These are phyloP conservation scores for Grantiella picta DNA, from an alignment of 2,113 vertebrate genomes.

Conservation along the genomic window DNA sequence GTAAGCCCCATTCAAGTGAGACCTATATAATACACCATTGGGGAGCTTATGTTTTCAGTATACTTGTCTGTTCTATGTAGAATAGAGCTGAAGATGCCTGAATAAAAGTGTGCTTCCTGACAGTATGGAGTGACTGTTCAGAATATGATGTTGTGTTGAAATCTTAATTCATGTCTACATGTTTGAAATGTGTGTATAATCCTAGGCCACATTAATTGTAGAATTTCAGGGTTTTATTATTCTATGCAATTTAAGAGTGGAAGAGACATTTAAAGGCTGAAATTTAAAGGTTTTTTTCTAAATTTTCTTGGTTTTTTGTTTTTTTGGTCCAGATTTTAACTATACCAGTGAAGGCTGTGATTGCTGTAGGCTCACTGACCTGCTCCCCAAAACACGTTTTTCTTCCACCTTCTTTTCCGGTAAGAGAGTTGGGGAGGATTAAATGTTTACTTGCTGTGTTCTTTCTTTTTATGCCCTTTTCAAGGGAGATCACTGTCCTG, in stretches of 20 bases:
- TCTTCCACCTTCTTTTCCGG: constrained; percentile 90
- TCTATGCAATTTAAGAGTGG: neutral
- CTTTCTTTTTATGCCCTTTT: neutral
- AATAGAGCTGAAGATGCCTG: neutral
- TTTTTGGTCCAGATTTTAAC: constrained; percentile 83
- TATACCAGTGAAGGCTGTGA: constrained; percentile 89
- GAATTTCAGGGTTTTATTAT: neutral
- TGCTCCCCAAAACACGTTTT: constrained; percentile 87
- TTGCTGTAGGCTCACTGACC: constrained; percentile 87
- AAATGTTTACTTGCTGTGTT: neutral
- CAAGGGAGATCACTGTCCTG: neutral
- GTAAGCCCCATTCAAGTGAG: neutral
- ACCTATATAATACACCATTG: neutral
- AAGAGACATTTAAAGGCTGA: neutral
- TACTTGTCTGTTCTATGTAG: neutral
- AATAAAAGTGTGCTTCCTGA: neutral
- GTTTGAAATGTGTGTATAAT: neutral
- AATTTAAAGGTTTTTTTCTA: neutral
- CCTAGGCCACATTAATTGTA: neutral
- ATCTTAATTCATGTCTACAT: neutral
- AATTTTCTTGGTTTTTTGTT: neutral
- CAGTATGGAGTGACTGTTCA: neutral
- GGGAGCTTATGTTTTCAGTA: neutral
- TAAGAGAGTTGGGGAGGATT: constrained; percentile 67
- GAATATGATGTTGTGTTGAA: neutral